Base-by-base conservation (phyloP, 2,113 vertebrate genomes). In the Neoarius graeffei region DNA sequence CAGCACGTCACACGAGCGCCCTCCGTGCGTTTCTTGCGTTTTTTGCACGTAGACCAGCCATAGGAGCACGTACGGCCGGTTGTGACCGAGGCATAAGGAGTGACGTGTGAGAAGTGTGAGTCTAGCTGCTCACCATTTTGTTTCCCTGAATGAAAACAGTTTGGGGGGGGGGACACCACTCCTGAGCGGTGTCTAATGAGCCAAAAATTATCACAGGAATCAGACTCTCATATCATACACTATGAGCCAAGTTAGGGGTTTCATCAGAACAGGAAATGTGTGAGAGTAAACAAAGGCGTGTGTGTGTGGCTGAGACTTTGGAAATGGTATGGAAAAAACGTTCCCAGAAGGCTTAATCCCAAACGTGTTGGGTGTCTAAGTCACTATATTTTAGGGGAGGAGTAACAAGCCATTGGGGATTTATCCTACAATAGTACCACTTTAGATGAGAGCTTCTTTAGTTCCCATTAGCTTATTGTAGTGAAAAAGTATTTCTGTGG, bases 181-280 rank as follows among this genome's bases (percentile, higher is more conserved):
- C 42, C 42, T 27, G 54, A 84, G 73, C 69, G 19, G 15, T 30
- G 35, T 35, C 25, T 83, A 87, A 84, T 60, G 35, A 89, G 54
- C 30, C 54, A 42, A 60, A 85, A 52, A 81, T 85, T n/a, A 74
- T 42, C 42, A 82, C 56, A n/a, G 48, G 50, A 59, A 56, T 69
- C 88, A 86, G 80, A 56, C 85, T 50, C 83, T 7, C 80, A 30
- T 19, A 69, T 69, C 27, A 69, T 35, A 30, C 67, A 74, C 3
- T 3, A 27, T n/a, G 10, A 62, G 59, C n/a, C 10, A n/a, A 56
- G 7, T 56, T 59, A 35, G 23, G 74, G 35, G 30, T n/a, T 57
- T 80, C 25, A 14, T 71, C 27, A 17, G 27, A 7, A 27, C 13
- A 3, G 14, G 15, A 83, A 50, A 83, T 11, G 20, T 62, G 56